phyloP scores from a whole-genome alignment of 2,888 invertebrate genomes.

The Sepiola atlantica region DNA sequence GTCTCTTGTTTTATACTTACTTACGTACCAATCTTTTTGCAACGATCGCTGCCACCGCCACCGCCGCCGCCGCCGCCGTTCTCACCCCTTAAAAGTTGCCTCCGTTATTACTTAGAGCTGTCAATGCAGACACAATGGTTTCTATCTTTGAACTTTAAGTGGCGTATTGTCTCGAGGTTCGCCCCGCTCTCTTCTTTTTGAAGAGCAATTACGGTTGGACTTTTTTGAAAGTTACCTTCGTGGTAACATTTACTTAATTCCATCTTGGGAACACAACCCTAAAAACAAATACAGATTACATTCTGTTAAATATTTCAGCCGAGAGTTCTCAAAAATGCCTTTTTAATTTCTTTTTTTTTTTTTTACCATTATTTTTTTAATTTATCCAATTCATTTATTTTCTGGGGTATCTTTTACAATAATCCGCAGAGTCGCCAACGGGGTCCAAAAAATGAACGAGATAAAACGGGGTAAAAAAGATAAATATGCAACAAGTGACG shows the following conservation, averaged over 20 bases:
- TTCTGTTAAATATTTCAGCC: too few relatives aligned
- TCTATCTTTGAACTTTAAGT: background rate
- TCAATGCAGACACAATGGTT: background rate
- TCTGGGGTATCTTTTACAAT: too few relatives aligned
- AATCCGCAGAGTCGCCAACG: too few relatives aligned
- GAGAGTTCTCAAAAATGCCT: too few relatives aligned
- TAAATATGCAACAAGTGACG: too few relatives aligned
- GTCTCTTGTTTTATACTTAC: background rate
- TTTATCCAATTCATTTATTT: too few relatives aligned
- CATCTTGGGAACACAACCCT: background rate
- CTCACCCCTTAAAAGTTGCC: background rate
- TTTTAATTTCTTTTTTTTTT: too few relatives aligned
- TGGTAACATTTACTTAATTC: background rate
- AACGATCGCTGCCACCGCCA: background rate
- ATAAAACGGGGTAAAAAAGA: too few relatives aligned
- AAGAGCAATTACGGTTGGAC: background rate
- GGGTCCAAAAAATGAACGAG: too few relatives aligned
- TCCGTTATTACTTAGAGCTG: background rate
- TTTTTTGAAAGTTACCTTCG: conserved; percentile 4
- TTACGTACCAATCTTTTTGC: background rate
- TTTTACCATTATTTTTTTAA: too few relatives aligned
- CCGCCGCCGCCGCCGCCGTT: background rate
- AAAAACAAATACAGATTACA: too few relatives aligned
- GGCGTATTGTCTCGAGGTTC: background rate
- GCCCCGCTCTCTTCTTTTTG: background rate